phyloP scores from a whole-genome alignment of 1,140 invertebrate species.

The Cydia splendana region DNA sequence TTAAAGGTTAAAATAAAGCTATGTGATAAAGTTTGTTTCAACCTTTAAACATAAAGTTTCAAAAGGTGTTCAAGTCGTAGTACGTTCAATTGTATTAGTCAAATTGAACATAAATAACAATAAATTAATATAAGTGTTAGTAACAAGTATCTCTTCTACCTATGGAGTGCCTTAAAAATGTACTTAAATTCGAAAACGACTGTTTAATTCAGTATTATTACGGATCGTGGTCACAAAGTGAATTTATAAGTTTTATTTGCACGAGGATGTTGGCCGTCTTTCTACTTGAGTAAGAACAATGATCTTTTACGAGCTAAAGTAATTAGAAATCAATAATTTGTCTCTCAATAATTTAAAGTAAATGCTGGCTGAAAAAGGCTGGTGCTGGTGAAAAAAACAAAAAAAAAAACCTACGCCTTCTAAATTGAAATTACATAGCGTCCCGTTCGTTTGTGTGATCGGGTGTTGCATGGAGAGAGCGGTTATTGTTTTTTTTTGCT shows the following conservation, averaged over 20 bases:
- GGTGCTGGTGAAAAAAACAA: background rate
- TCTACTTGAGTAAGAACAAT: background rate
- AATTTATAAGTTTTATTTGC: slow-evolving; percentile 14
- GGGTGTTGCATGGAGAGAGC: background rate
- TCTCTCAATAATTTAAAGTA: background rate
- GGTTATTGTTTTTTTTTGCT: background rate
- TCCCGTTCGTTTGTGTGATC: background rate
- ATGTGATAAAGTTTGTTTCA: background rate
- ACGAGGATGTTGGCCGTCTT: background rate
- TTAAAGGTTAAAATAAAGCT: background rate
- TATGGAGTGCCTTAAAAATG: slow-evolving; percentile 52
- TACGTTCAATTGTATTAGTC: slow-evolving; percentile 41
- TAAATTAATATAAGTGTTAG: slow-evolving; percentile 61
- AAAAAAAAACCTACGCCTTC: background rate
- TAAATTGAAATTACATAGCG: background rate
- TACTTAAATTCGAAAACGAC: slow-evolving; percentile 50
- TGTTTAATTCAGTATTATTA: slow-evolving; percentile 53
- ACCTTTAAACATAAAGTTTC: background rate
- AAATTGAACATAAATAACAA: slow-evolving; percentile 67
- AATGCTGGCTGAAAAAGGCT: background rate
- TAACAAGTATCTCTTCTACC: slow-evolving; percentile 65
- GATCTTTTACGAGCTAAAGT: background rate
- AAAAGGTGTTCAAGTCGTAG: slow-evolving; percentile 18
- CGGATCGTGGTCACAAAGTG: slow-evolving; percentile 25
- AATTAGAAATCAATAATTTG: background rate